These are phyloP conservation scores for Anser brachyrhynchus DNA, from an alignment of 2,113 vertebrate genomes.

Conservation along the genomic window DNA sequence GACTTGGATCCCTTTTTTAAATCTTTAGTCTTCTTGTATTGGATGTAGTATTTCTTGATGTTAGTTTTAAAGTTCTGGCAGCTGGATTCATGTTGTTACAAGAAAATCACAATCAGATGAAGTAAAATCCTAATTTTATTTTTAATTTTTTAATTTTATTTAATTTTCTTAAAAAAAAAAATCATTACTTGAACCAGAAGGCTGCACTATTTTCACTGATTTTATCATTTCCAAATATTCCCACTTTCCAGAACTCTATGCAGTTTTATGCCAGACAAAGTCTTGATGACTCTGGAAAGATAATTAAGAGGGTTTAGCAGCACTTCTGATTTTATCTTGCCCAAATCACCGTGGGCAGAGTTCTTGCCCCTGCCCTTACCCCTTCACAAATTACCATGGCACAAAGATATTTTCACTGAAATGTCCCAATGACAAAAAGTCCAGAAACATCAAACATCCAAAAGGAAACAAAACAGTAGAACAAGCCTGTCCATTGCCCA, in stretches of 20 bases:
- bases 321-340: neutral
- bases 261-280: neutral
- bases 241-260: neutral
- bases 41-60: neutral
- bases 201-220: neutral
- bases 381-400: neutral
- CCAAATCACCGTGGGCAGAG: neutral
- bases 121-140: neutral
- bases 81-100: neutral
- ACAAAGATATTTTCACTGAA: neutral
- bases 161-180: neutral
- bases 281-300: neutral
- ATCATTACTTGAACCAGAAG: neutral
- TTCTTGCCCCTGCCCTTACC: neutral
- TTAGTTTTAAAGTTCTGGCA: neutral
- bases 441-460: neutral
- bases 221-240: neutral
- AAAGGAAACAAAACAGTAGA: neutral
- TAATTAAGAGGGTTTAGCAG: neutral
- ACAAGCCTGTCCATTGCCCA: neutral
- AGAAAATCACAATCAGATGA: neutral
- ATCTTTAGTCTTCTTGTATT: neutral
- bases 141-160: neutral
- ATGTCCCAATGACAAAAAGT: neutral
- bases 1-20: neutral